Evolutionary conservation across 2,113 vertebrate genomes (phyloP).

Genomic region (Perca fluviatilis): DNA sequence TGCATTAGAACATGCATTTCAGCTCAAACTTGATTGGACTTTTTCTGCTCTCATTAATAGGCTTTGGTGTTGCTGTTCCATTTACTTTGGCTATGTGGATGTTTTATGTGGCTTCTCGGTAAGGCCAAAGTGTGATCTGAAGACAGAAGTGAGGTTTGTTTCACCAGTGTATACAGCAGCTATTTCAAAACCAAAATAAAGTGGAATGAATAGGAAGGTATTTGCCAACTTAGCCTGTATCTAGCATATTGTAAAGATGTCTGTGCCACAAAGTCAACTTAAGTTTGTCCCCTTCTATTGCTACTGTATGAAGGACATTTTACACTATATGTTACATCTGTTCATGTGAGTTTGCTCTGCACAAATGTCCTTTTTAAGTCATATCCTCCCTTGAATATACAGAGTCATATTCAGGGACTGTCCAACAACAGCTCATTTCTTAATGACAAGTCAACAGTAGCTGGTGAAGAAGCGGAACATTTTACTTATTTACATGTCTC

Average conservation of each 20-base stretch:
- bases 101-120: conserved; percentile 36
- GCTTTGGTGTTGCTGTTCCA: conserved; percentile 52
- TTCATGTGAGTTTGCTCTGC: neutral
- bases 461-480: conserved; percentile 39
- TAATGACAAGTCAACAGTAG: conserved; percentile 50
- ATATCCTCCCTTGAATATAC: conserved; percentile 4
- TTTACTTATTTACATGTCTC: conserved; percentile 30
- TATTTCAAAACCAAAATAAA: conserved; percentile 35
- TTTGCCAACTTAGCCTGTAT: neutral
- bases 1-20: neutral
- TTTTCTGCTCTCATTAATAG: conserved; percentile 54
- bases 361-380: neutral
- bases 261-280: neutral
- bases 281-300: neutral
- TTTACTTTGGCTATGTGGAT: conserved; percentile 59
- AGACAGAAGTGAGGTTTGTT: conserved; percentile 28
- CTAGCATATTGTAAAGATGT: neutral
- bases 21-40: conserved; percentile 3
- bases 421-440: neutral
- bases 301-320: neutral
- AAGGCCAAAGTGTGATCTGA: conserved; percentile 32
- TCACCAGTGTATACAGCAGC: conserved; percentile 8
- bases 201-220: neutral
- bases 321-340: conserved; percentile 1
- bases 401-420: neutral